A percentile compares a stretch with the other conserved stretches of the same genome.
phyloP scores from a whole-genome alignment of 2,113 vertebrate species.

The Anarrhichthys ocellatus region DNA sequence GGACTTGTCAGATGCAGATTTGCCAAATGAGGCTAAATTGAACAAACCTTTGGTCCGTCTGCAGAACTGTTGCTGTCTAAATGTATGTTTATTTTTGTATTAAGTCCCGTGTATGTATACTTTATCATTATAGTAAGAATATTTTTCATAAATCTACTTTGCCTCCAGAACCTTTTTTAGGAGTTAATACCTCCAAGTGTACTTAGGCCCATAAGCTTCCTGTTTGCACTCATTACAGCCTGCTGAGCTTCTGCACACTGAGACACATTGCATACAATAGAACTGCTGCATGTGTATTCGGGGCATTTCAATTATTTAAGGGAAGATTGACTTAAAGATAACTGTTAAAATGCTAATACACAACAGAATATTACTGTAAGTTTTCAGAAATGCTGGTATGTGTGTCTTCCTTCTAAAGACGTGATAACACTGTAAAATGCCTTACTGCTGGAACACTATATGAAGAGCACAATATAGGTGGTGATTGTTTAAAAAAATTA shows the following conservation, averaged over 20 bases:
- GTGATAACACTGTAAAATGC: slow-evolving; percentile 25
- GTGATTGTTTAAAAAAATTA: slow-evolving; percentile 12
- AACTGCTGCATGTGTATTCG: background rate
- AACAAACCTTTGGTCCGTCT: slow-evolving; percentile 2
- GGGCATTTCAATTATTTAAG: background rate
- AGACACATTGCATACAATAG: background rate
- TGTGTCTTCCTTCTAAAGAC: background rate
- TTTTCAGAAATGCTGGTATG: slow-evolving; percentile 16
- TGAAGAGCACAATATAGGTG: slow-evolving; percentile 26
- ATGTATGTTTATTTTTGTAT: slow-evolving; percentile 40
- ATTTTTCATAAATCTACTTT: slow-evolving; percentile 31
- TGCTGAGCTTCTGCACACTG: background rate
- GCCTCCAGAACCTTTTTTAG: background rate
- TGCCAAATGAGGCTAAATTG: background rate
- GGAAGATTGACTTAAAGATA: background rate
- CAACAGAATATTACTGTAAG: background rate
- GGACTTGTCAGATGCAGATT: background rate
- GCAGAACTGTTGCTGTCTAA: background rate
- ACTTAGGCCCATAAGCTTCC: background rate
- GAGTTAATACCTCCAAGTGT: slow-evolving; percentile 15
- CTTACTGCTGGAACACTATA: slow-evolving; percentile 32
- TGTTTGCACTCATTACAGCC: background rate
- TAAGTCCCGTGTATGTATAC: slow-evolving; percentile 8
- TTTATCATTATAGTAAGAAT: slow-evolving; percentile 1
- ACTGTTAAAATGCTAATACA: background rate